These are phyloP conservation scores for Arizona elegans DNA, from an alignment of 2,113 vertebrate genomes.

Conservation along the genomic window DNA sequence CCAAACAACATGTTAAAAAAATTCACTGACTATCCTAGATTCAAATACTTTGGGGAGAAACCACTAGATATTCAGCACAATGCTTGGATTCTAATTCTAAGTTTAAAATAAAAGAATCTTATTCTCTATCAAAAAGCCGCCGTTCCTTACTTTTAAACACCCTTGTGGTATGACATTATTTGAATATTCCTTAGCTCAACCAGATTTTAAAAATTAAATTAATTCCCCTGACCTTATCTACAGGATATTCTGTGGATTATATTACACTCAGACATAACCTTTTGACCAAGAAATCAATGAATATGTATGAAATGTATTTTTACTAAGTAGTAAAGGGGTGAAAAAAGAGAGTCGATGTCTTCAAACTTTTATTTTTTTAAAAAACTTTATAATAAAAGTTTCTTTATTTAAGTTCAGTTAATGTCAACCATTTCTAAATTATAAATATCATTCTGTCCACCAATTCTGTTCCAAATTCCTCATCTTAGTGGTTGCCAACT, in stretches of 20 bases:
- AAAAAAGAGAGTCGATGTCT: background rate
- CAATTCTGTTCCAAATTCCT: background rate
- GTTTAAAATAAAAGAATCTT: background rate
- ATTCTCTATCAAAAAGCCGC: background rate
- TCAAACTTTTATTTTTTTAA: background rate
- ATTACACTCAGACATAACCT: background rate
- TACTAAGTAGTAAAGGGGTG: background rate
- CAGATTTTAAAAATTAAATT: background rate
- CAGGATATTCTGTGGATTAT: background rate
- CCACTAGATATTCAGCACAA: background rate
- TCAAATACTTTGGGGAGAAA: background rate
- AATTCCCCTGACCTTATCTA: background rate
- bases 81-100: background rate
- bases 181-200: background rate
- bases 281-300: conserved; percentile 2
- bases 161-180: background rate
- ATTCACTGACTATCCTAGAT: background rate
- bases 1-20: background rate
- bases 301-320: background rate
- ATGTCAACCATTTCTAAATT: background rate
- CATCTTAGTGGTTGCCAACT: background rate
- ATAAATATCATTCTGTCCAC: background rate
- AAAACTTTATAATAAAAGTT: background rate
- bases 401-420: background rate
- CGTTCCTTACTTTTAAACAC: background rate